These are phyloP conservation scores for Stenurella melanura DNA, from an alignment of 2,888 invertebrate species.

Conservation along the genomic window DNA sequence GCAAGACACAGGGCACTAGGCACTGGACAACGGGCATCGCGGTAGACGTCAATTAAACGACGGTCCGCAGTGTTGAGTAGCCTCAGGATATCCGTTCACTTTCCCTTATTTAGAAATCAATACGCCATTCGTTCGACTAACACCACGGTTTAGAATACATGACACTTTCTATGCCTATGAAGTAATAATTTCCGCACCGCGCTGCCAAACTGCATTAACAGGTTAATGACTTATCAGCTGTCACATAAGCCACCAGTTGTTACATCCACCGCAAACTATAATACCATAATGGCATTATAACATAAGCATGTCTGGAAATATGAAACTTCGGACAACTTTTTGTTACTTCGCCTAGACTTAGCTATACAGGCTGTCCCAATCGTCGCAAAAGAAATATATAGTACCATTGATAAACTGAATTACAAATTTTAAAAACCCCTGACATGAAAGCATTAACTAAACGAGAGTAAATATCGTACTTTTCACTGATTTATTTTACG, in stretches of 20 bases:
- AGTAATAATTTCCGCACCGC: slow-evolving; percentile 50
- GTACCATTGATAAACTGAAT: too few species aligned
- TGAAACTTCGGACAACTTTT: slow-evolving; percentile 15
- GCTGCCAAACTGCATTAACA: slow-evolving; percentile 52
- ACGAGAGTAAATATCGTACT: too few species aligned
- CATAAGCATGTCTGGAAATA: slow-evolving; percentile 6
- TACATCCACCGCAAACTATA: slow-evolving; percentile 15
- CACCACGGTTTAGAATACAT: slow-evolving; percentile 44
- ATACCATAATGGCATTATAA: slow-evolving; percentile 23
- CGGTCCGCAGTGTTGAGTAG: slow-evolving; percentile 50
- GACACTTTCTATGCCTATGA: slow-evolving; percentile 55
- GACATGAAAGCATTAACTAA: too few species aligned
- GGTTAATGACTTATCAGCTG: slow-evolving; percentile 50
- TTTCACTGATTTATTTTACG: too few species aligned
- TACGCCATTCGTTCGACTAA: slow-evolving; percentile 58
- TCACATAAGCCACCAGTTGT: slow-evolving; percentile 27
- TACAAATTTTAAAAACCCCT: too few species aligned
- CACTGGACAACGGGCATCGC: slow-evolving; percentile 21
- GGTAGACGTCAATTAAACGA: slow-evolving; percentile 34
- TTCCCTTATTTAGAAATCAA: slow-evolving; percentile 70
- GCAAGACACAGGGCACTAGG: neutral
- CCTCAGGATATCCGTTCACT: slow-evolving; percentile 70
- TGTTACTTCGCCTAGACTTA: neutral
- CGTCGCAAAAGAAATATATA: neutral
- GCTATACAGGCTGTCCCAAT: slow-evolving; percentile 11